Evolutionary conservation across 2,888 invertebrate species (phyloP), one percentile per base, ranked within the genome.

Genomic region (Tipula lateralis): DNA sequence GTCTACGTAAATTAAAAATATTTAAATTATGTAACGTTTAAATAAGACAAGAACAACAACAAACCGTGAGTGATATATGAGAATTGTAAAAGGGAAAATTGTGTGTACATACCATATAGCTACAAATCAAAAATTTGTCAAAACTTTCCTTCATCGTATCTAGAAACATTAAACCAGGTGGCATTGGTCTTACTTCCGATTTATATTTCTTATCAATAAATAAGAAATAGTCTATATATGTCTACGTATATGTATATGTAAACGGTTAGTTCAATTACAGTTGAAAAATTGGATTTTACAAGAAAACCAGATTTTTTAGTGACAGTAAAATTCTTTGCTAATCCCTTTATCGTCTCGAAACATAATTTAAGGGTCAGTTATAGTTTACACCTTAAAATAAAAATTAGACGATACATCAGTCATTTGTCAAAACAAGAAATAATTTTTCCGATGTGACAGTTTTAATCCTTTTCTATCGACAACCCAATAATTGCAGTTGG

Each of bases 351-450:
- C 66, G 6, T 66, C 66, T 66, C 66, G 66, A 39, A 32, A n/a
- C 36, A 36, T 36, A 36, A 50, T 50, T 50, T 50, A 50, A 66
- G 66, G 66, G 66, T 66, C 66, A 66, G 24, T 24, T 9, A n/a
- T n/a, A 66, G 66, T 66, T 66, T 66, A 66, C 66, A 66, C 66
- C 66, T 66, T 66, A 66, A 66, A 44, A n/a, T n/a, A 44, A 19
- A 24, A 66, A 66, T 24, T 66, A 24, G 66, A 66, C 24, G 66
- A 66, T 66, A 66, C 66, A 66, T 66, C 66, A 66, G 66, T 66
- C 66, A 66, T 66, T 66, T 66, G 66, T 66, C 66, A 66, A 66
- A 66, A 66, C 66, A 66, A 66, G 24, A 66, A 66, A 19, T 66
- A 2, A 24, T 66, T 66, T 66, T 24, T 66, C 24, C 24, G 24